Evolutionary conservation across 1,140 invertebrate species (phyloP).

Genomic region (Drosophila obscura): DNA sequence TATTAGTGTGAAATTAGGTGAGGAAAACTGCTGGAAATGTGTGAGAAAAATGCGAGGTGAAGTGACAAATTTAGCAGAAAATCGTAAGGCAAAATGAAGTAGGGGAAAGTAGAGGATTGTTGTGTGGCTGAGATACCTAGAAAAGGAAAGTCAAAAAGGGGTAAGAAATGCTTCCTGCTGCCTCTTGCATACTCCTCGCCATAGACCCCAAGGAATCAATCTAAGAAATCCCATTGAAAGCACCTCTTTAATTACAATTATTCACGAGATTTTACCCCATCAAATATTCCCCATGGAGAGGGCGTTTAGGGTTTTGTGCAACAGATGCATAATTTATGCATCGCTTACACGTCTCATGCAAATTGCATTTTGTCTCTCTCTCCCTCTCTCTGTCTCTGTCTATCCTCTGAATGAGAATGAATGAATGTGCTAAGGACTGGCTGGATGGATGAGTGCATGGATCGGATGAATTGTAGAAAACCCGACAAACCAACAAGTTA

Average conservation of each 20-base stretch:
- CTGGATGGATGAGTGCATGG: not conserved
- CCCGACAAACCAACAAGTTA: slow-evolving; percentile 50
- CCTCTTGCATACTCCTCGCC: no score
- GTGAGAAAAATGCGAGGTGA: not conserved
- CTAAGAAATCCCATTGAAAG: no score
- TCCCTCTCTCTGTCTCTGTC: no score
- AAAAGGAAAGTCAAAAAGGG: no score
- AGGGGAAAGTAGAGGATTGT: not conserved
- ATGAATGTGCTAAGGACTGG: no score
- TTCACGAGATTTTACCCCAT: slow-evolving; percentile 4
- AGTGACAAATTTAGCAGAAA: slow-evolving; percentile 14
- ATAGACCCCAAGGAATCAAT: no score
- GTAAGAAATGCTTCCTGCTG: no score
- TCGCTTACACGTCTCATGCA: slow-evolving; percentile 65
- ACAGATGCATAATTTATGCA: slow-evolving; percentile 68
- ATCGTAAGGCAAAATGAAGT: not conserved
- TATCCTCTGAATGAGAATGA: no score
- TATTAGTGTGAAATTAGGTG: slow-evolving; percentile 36
- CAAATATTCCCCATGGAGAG: slow-evolving; percentile 18
- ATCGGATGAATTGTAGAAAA: slow-evolving; percentile 17
- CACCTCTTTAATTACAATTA: no score
- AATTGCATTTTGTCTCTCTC: slow-evolving; percentile 17
- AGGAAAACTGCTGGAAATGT: slow-evolving; percentile 19
- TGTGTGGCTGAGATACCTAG: no score
- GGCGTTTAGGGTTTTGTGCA: slow-evolving; percentile 39